Percentiles rank a stretch among this genome's conserved stretches.
Conservation (phyloP, 2,888 invertebrate genomes). For the Tiliacea citrago region DNA sequence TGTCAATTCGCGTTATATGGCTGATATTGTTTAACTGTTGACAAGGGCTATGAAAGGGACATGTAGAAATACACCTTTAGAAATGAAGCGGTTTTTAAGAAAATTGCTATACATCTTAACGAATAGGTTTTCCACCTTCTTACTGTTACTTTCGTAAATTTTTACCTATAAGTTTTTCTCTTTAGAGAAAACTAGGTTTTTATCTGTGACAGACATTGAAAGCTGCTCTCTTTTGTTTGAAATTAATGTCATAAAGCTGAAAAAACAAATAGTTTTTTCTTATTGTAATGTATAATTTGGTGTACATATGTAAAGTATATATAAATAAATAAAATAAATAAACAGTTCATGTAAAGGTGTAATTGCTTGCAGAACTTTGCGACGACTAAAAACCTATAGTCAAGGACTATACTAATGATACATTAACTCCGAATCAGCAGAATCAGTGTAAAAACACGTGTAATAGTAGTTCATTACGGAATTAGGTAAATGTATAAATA, state of each 20-base stretch:
- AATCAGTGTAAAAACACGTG: conserved; percentile 37
- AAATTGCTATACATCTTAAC: neutral
- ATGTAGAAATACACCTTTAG: neutral
- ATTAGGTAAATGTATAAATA: conserved; percentile 68
- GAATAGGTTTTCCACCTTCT: neutral
- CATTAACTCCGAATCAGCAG: neutral
- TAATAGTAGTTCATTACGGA: conserved; percentile 58
- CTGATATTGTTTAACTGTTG: neutral
- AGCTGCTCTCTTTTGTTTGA: neutral
- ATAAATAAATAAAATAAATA: no score
- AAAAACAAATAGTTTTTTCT: no score
- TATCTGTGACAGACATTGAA: neutral
- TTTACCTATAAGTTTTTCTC: neutral
- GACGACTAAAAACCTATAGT: neutral
- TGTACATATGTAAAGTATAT: no score
- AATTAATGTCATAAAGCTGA: neutral
- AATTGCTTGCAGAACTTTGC: no score
- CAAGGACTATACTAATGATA: neutral
- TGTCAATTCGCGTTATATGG: neutral
- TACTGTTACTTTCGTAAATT: neutral
- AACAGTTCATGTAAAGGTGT: no score
- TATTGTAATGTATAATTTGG: no score
- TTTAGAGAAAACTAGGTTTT: no score
- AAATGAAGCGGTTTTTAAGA: neutral
- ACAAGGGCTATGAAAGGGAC: neutral